Base-by-base conservation (phyloP, 1,140 invertebrate species). In the Caenorhabditis briggsae region DNA sequence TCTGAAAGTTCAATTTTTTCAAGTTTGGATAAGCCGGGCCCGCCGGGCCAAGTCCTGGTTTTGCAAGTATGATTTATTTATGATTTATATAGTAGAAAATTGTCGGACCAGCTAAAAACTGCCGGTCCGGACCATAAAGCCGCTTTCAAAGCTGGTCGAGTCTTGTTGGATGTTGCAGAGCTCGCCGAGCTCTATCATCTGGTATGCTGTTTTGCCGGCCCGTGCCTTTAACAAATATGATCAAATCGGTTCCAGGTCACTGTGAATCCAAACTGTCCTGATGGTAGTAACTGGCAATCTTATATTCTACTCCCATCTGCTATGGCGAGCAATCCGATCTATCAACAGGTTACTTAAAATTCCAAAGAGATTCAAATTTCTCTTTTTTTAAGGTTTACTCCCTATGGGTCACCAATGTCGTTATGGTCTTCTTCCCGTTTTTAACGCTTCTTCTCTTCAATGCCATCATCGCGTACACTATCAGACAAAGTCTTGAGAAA, bases 281-380 rank as follows among this genome's bases (percentile, higher is more conserved):
- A 56, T 23, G 82, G 88, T 12, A 90, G 89, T 41, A 74, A 88
- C 14, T 92, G 87, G 87, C 86, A 90, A 16, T 91, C 89, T 90
- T 95, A 95, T 89, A 94, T 96, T 23, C 93, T 93, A 1, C 94
- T 95, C 12, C 93, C 97, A 0, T 23, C 96, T 95, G 91, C 94
- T 94, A 90, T 94, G 18, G 96, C 97, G 90, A 94, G 95, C 82
- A 95, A 96, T 33, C 96, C 97, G 92, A 96, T 97, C 65, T 96
- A 90, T 78, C 74, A 86, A 14, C 84, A 89, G 64, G 86, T 87
- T 25, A 33, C 9, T 61, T 33, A 11, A 8, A 11, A 25, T 9
- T 25, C 8, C 20, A 14, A 25, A 11, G 1, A 61, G 9, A 25
- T 25, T 61, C 7, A n/a, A 25, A 61, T 33, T 18, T 16, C 16